These are phyloP conservation scores for Polietes domitor DNA, from an alignment of 2,888 invertebrate genomes.

Conservation along the genomic window DNA sequence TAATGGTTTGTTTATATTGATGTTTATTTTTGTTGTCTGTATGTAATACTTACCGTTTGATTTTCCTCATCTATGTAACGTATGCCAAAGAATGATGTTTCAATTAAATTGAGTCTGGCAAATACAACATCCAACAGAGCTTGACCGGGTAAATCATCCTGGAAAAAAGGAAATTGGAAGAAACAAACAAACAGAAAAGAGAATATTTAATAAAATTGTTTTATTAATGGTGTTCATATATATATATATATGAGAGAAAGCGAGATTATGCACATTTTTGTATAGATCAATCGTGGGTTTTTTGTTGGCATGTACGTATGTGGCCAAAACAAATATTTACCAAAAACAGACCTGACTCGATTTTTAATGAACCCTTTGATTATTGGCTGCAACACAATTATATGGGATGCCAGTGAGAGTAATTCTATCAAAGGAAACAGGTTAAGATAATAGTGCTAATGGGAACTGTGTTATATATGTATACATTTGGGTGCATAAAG, in stretches of 20 bases:
- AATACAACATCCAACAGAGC: constrained; percentile 95
- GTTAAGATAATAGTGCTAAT: too few relatives aligned
- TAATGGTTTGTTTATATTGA: constrained; percentile 4
- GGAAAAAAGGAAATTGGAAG: constrained; percentile 80
- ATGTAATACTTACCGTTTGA: constrained; percentile 89
- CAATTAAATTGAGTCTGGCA: constrained; percentile 94
- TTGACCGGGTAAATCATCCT: constrained; percentile 95
- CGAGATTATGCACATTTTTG: constrained; percentile 45
- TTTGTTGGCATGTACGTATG: neutral
- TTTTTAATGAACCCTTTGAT: too few relatives aligned
- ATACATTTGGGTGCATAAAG: too few relatives aligned
- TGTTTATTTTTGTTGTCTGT: constrained; percentile 12
- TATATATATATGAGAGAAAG: constrained; percentile 21
- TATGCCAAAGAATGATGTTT: constrained; percentile 97
- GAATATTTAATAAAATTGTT: constrained; percentile 39
- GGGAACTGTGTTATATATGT: too few relatives aligned
- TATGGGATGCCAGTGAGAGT: too few relatives aligned
- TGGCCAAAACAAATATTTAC: neutral
- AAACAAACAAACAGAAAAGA: constrained; percentile 25
- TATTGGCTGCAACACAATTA: too few relatives aligned
- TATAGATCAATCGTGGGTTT: constrained; percentile 30
- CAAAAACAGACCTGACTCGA: neutral
- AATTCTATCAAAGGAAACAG: too few relatives aligned
- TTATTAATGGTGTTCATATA: neutral
- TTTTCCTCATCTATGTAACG: constrained; percentile 95